Evolutionary conservation across 1,140 invertebrate species (phyloP), one percentile per base, ranked within the genome.

Genomic region (Drosophila albomicans): DNA sequence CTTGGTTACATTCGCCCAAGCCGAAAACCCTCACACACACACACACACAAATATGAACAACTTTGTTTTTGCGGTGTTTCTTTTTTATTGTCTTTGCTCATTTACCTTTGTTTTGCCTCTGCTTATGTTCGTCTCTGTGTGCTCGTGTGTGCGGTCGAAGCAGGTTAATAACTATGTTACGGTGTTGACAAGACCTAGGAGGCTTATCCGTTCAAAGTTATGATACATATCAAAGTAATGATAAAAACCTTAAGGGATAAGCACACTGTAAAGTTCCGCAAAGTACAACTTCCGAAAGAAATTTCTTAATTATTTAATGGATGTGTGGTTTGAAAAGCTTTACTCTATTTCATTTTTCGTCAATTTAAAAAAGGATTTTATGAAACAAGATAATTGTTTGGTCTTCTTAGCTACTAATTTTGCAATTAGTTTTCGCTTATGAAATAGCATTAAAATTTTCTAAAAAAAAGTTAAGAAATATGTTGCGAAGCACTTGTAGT

Each of bases 1-100:
- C 71, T 71, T 73, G 46, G 58, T 46, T 71, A 70, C 49, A 58
- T 59, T 76, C 72, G 59, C 35, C 25, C 20, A 77, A 10, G 32
- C 35, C 57, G 20, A 25, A 4, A 25, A 25, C 20, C 20, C 45
- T 51, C 49, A 32, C 13, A 71, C n/a, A 64, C 16, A 67, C 51
- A 45, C 38, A 61, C 45, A 67, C 51, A 45, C 38, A 61, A 8
- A 30, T 16, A 64, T 11, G 64, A 41, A 54, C 20, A n/a, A 56
- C 15, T 38, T 41, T 5, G 10, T 66, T 61, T 63, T n/a, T 70
- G 15, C 16, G 41, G 52, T 54, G 67, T 48, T 28, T 16, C 46
- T 51, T 58, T 46, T 67, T 28, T 63, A 63, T 70, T 75, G 32
- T 59, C 54, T 54, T 20, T 70, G 28, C 45, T 57, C 45, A 48